These are phyloP conservation scores for Pseudomyrmex dendroicus DNA, from an alignment of 1,140 invertebrate genomes.

Conservation along the genomic window DNA sequence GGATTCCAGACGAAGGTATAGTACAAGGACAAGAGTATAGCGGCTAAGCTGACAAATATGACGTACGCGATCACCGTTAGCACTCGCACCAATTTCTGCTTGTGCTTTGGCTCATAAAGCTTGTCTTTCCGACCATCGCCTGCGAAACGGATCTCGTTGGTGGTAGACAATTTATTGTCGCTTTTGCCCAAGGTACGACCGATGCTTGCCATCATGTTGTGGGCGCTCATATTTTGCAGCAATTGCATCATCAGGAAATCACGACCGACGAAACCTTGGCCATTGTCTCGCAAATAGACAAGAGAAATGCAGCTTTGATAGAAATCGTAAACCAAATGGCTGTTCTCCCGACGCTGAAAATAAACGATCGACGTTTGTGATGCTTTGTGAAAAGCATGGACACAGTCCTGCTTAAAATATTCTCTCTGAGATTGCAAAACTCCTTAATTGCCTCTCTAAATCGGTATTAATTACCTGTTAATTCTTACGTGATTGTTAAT, in stretches of 20 bases:
- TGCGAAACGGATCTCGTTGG: constrained; percentile 89
- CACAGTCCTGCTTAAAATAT: not conserved
- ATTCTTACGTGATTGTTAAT: not conserved
- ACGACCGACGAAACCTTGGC: not conserved
- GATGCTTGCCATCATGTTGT: constrained; percentile 83
- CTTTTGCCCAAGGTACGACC: constrained; percentile 79
- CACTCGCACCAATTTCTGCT: constrained; percentile 95
- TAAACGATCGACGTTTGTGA: constrained; percentile 10
- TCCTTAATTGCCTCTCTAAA: not conserved
- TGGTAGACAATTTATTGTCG: constrained; percentile 81
- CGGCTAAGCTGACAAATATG: constrained; percentile 96
- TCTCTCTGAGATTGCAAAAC: not conserved
- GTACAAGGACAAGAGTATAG: constrained; percentile 97
- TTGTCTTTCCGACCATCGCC: constrained; percentile 92
- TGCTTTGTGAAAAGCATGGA: not conserved
- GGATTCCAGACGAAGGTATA: constrained; percentile 98
- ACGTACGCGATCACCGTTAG: constrained; percentile 98
- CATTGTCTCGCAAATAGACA: not conserved
- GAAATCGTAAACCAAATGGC: not conserved
- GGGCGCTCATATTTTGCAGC: constrained; percentile 82
- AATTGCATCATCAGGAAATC: constrained; percentile 75
- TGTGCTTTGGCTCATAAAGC: constrained; percentile 92
- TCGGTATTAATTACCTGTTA: not conserved
- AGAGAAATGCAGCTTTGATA: not conserved
- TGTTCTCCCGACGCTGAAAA: constrained; percentile 9